Evolutionary conservation across 1,140 invertebrate genomes (phyloP).

Genomic region (Augochlora pura): DNA sequence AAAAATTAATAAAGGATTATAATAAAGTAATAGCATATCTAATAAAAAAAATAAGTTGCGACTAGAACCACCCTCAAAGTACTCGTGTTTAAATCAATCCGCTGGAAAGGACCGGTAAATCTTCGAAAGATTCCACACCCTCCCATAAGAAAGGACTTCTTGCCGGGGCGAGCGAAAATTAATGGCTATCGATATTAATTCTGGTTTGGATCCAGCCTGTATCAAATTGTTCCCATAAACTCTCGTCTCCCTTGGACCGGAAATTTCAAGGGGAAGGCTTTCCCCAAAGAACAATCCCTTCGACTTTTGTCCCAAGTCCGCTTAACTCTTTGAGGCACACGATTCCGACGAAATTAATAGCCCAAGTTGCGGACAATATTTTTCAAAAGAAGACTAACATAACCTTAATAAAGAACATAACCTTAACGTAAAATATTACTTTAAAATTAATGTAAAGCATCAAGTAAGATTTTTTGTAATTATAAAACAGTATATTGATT

Average conservation of each 20-base stretch:
- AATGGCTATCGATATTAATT: conserved; percentile 33
- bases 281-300: background rate
- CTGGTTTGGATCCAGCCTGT: background rate
- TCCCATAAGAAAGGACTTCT: background rate
- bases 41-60: background rate
- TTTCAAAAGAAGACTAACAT: too few relatives aligned
- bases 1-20: too few relatives aligned
- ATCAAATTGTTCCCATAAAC: conserved; percentile 6
- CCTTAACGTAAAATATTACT: too few relatives aligned
- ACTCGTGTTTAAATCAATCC: conserved; percentile 48
- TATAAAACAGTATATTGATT: too few relatives aligned
- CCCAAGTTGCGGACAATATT: too few relatives aligned
- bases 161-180: background rate
- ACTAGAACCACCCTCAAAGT: conserved; percentile 7
- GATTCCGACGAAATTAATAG: too few relatives aligned
- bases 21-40: too few relatives aligned
- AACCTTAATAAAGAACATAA: too few relatives aligned
- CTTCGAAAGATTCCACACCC: background rate
- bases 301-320: too few relatives aligned
- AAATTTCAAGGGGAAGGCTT: background rate
- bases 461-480: too few relatives aligned
- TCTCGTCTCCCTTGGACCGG: background rate
- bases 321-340: too few relatives aligned
- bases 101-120: conserved; percentile 18
- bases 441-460: too few relatives aligned